A percentile compares a stretch with the other conserved stretches of the same genome.
Conservation (phyloP, 2,113 vertebrate species). For the Buteo buteo region DNA sequence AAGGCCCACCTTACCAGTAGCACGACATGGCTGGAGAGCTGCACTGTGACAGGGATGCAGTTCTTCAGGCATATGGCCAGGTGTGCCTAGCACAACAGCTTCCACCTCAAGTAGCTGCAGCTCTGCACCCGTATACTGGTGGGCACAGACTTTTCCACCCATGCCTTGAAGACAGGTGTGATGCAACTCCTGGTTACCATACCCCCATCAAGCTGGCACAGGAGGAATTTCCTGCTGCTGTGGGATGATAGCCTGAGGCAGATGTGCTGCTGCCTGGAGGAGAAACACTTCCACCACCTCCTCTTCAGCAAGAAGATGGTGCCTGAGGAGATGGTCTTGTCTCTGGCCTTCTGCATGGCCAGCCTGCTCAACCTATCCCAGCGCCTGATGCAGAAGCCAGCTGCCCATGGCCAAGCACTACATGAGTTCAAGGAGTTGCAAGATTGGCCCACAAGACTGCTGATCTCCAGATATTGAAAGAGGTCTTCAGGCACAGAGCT, state of each 20-base stretch:
- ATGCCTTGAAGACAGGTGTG: background rate
- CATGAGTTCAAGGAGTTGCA: background rate
- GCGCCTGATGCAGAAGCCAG: accelerated
- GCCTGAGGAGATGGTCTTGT: background rate
- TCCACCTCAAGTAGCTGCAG: background rate
- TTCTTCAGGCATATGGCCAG: background rate
- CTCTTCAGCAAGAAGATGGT: background rate
- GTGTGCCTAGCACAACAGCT: background rate
- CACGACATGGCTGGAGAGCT: accelerated
- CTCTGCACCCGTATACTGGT: background rate
- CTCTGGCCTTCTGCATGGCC: background rate
- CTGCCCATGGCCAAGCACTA: background rate
- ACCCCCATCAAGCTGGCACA: background rate
- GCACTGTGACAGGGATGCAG: background rate
- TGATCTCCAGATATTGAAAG: background rate
- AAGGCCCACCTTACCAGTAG: background rate
- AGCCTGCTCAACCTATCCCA: background rate
- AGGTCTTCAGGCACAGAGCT: accelerated
- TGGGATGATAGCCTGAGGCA: background rate
- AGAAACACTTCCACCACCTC: background rate
- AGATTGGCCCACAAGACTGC: background rate
- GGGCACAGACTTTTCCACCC: background rate
- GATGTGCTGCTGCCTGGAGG: background rate
- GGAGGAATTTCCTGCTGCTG: background rate
- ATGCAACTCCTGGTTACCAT: background rate